phyloP scores from a whole-genome alignment of 2,797 vertebrate genomes.

The Sebastiscus tertius region DNA sequence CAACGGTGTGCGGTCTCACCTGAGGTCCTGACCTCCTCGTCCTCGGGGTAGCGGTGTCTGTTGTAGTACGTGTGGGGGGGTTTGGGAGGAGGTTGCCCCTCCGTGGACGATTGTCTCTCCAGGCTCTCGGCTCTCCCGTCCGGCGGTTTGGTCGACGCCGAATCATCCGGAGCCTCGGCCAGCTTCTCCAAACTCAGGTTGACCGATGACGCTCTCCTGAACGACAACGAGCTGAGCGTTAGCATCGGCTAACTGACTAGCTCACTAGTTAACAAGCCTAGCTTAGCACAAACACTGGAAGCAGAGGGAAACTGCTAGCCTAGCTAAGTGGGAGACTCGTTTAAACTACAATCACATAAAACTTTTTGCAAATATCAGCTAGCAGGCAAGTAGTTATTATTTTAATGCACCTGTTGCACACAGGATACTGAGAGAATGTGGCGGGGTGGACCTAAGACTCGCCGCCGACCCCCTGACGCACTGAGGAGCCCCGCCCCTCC shows the following conservation, averaged over 20 bases:
- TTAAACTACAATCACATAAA: no score
- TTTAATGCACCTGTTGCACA: no score
- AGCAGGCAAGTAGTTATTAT: no score
- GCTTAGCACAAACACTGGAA: no score
- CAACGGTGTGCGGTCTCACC: constrained; percentile 42
- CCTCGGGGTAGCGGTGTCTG: constrained; percentile 66
- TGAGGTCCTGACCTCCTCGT: constrained; percentile 33
- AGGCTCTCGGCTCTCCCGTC: background rate
- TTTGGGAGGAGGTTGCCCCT: constrained; percentile 73
- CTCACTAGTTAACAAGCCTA: no score
- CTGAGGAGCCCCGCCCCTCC: no score
- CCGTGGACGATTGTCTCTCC: constrained; percentile 31
- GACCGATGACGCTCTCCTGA: constrained; percentile 52
- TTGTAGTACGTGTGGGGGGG: constrained; percentile 82
- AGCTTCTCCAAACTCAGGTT: constrained; percentile 57
- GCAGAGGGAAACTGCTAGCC: no score
- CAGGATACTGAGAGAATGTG: no score
- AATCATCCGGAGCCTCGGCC: constrained; percentile 16
- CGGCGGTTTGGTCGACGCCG: accelerated
- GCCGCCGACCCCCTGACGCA: no score
- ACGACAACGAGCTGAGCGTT: background rate
- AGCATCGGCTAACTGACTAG: background rate
- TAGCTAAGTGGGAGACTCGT: no score
- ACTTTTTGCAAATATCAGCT: no score
- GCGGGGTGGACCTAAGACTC: no score